Evolutionary conservation across 2,113 vertebrate genomes (phyloP), one percentile per base, ranked within the genome.

Genomic region (Ophthalmolycus amberensis): DNA sequence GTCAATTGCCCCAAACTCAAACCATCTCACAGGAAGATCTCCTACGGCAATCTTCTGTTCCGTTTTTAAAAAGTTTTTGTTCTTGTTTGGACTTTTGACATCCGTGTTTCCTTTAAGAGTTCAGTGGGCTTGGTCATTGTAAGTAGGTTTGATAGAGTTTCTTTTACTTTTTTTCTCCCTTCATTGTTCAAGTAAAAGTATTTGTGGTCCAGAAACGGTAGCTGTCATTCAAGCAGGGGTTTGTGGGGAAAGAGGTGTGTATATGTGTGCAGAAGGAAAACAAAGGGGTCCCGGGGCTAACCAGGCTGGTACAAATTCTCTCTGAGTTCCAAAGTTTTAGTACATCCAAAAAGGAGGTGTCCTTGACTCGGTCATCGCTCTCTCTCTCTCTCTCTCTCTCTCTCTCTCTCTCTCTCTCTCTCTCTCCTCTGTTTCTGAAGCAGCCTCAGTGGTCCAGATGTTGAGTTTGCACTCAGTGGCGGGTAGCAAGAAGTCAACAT

Each of bases 401-500:
- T 25, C 25, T 25, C 95, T 75, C 92, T 89, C 95, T 90, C 56
- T 22, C 52, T 56, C 95, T 69, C 93, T 90, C 93, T 71, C 84
- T 73, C 86, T 75, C 83, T 76, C 62, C 74, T 90, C 87, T 79
- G 90, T 88, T 90, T 92, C 88, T 90, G 88, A 91, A 90, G 89
- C 90, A 94, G 92, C 89, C 91, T 88, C 88, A 75, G 86, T 88
- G 88, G 86, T 91, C 92, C 90, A 85, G 87, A 90, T 88, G 90
- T 86, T 86, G 83, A 85, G 90, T 92, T 84, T 90, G 88, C 91
- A 90, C 92, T 91, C 92, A 84, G 89, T 87, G 85, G 84, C 81
- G 72, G 90, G 90, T 91, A 88, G 91, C 90, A 90, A 93, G 90
- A 91, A 93, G 88, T 94, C 93, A 96, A 96, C 96, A 95, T 96